Percentiles rank a stretch among this genome's conserved stretches.
Conservation (phyloP, 2,888 invertebrate species). For the Sympetrum striolatum region DNA sequence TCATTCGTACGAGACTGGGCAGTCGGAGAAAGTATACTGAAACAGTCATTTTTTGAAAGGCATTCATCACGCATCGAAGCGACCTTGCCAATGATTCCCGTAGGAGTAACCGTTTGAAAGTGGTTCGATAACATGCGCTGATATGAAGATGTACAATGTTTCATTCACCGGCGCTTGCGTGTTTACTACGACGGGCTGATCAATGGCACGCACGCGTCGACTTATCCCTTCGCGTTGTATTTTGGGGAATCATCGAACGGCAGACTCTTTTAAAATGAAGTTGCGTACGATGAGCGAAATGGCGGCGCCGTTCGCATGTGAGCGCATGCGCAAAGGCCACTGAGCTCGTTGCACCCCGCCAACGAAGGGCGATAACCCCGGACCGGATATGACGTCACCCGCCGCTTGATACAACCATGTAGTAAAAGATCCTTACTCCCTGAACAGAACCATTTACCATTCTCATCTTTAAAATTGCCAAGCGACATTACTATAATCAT, state of each 20-base stretch:
- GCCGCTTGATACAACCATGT: background rate
- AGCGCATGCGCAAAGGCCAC: background rate
- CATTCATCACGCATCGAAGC: background rate
- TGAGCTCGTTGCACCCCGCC: background rate
- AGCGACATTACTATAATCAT: too few species aligned
- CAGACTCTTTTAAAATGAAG: background rate
- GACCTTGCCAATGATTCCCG: background rate
- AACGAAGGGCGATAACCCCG: background rate
- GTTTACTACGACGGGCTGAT: background rate
- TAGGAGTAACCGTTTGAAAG: background rate
- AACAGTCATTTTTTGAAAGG: background rate
- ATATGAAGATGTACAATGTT: background rate
- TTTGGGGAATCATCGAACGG: background rate
- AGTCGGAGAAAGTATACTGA: too few species aligned
- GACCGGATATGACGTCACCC: conserved; percentile 5
- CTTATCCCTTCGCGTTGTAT: background rate
- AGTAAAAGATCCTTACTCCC: background rate
- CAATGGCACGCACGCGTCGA: background rate
- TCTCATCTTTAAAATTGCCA: too few species aligned
- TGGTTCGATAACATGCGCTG: background rate
- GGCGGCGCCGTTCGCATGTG: background rate
- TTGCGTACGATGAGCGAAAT: background rate
- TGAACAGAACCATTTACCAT: too few species aligned
- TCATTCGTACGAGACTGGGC: too few species aligned
- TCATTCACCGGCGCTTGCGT: background rate